Conservation (phyloP, 2,888 invertebrate genomes). For the Drosophila anomalata region DNA sequence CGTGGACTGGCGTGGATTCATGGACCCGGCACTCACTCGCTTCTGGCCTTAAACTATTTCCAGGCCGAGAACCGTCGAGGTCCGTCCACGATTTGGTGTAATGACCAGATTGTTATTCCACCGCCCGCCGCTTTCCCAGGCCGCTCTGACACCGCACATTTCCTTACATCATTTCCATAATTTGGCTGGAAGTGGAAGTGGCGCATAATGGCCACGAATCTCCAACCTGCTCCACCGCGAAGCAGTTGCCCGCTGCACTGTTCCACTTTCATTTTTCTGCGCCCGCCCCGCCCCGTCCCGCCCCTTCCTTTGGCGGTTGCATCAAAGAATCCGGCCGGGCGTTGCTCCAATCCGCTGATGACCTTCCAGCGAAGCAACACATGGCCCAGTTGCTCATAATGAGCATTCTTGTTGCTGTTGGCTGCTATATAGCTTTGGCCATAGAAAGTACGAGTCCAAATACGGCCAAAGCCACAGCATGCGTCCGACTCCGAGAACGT, state of each 20-base stretch:
- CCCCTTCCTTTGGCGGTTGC: background rate
- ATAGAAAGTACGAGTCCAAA: slow-evolving; percentile 33
- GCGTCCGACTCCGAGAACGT: slow-evolving; percentile 17
- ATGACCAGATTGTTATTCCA: slow-evolving; percentile 16
- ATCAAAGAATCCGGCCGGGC: slow-evolving; percentile 6
- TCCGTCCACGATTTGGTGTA: background rate
- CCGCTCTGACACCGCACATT: slow-evolving; percentile 21
- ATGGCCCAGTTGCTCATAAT: slow-evolving; percentile 35
- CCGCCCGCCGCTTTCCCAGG: slow-evolving; percentile 1
- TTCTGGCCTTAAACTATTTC: slow-evolving; percentile 20
- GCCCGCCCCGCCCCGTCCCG: background rate
- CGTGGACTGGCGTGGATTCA: background rate
- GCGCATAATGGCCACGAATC: slow-evolving; percentile 20
- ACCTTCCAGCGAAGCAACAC: slow-evolving; percentile 20
- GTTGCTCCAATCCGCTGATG: slow-evolving; percentile 29
- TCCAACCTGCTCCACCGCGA: slow-evolving; percentile 20
- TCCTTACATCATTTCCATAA: slow-evolving; percentile 36
- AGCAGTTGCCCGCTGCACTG: background rate
- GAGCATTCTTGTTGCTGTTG: slow-evolving; percentile 1
- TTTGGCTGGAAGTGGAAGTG: slow-evolving; percentile 15
- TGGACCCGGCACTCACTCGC: background rate
- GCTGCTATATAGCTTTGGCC: slow-evolving; percentile 24
- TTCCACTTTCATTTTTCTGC: slow-evolving; percentile 43
- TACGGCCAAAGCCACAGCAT: slow-evolving; percentile 15
- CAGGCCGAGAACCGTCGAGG: background rate